Evolutionary conservation across 1,140 invertebrate species (phyloP).

Genomic region (Halyomorpha halys): DNA sequence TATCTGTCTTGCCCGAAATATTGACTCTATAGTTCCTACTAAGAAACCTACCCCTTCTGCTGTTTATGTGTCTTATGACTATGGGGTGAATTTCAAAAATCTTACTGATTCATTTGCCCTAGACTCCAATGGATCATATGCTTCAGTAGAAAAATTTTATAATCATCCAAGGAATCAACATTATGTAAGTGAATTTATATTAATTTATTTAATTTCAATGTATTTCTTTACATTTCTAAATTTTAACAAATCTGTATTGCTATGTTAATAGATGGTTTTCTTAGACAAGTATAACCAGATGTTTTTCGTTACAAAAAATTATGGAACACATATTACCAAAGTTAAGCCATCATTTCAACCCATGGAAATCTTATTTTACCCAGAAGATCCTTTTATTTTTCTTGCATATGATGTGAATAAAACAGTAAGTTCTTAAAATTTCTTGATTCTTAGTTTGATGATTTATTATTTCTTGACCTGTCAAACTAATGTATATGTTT

Average conservation of each 20-base stretch:
- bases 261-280: conserved; percentile 60
- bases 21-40: conserved; percentile 29
- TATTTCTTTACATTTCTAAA: background rate
- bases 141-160: conserved; percentile 69
- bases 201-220: conserved; percentile 19
- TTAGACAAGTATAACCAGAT: conserved; percentile 65
- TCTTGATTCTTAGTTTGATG: conserved; percentile 6
- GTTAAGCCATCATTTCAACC: conserved; percentile 59
- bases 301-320: conserved; percentile 64
- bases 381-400: conserved; percentile 48
- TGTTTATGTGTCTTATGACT: conserved; percentile 76
- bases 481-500: background rate
- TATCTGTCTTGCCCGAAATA: conserved; percentile 67
- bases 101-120: conserved; percentile 57
- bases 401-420: conserved; percentile 57
- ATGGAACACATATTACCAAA: conserved; percentile 52
- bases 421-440: conserved; percentile 45
- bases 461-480: background rate
- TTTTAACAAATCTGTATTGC: background rate
- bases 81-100: conserved; percentile 67
- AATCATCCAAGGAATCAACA: conserved; percentile 66
- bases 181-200: conserved; percentile 49
- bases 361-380: conserved; percentile 62
- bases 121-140: conserved; percentile 41
- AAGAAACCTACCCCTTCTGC: conserved; percentile 47